Conservation (phyloP, 2,888 invertebrate genomes). For the Oxytorus armatus region DNA sequence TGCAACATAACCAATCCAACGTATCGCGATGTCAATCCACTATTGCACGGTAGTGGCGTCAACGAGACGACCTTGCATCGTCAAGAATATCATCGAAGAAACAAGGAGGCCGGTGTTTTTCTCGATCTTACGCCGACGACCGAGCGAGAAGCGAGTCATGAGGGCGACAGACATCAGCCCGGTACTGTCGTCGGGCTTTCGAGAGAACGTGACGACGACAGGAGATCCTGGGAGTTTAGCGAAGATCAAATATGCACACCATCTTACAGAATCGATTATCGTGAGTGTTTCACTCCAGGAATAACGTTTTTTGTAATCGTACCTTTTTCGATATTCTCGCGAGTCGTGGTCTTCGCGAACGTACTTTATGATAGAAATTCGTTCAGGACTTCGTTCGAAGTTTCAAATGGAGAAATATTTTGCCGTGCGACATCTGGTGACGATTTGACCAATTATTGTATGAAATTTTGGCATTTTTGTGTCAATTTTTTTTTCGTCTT, state of each 20-base stretch:
- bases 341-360: too few species aligned
- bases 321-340: not conserved
- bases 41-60: conserved; percentile 71
- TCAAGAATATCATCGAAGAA: conserved; percentile 60
- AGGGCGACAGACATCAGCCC: conserved; percentile 65
- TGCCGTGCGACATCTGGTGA: too few species aligned
- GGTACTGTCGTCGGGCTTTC: conserved; percentile 38
- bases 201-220: conserved; percentile 75
- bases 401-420: too few species aligned
- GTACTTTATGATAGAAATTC: too few species aligned
- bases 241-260: conserved; percentile 70
- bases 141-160: conserved; percentile 70
- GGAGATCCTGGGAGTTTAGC: conserved; percentile 75
- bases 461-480: too few species aligned
- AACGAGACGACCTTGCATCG: conserved; percentile 72
- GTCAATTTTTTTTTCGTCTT: too few species aligned
- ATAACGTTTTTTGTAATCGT: not conserved
- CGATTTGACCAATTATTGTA: too few species aligned
- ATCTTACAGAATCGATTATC: conserved; percentile 73
- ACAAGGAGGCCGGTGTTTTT: conserved; percentile 54
- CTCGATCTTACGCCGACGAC: conserved; percentile 71
- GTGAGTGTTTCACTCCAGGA: conserved; percentile 67
- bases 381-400: too few species aligned
- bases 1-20: conserved; percentile 70
- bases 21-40: conserved; percentile 75